A percentile compares a stretch with the other conserved stretches of the same genome.
These are phyloP conservation scores for Athene cunicularia DNA, from an alignment of 2,113 vertebrate species.

Conservation along the genomic window DNA sequence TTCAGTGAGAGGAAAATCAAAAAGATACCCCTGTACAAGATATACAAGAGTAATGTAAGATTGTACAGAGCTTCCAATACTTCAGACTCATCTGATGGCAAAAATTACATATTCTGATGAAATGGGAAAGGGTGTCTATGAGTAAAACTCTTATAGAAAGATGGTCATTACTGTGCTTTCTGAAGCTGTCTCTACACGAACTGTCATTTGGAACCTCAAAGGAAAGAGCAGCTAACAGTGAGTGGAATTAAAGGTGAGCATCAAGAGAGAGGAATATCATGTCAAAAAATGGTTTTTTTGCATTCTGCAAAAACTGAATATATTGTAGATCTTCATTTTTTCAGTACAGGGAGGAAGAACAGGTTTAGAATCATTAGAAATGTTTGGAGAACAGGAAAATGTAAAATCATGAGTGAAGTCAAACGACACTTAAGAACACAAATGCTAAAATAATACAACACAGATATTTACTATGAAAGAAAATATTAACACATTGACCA, in stretches of 20 bases:
- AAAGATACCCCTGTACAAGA: background rate
- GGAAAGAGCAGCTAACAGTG: background rate
- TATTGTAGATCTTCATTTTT: background rate
- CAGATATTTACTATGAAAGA: background rate
- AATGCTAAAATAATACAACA: background rate
- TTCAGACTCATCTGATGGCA: background rate
- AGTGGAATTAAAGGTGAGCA: background rate
- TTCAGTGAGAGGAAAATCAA: background rate
- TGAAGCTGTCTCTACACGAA: background rate
- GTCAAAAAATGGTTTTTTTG: background rate
- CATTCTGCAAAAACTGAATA: background rate
- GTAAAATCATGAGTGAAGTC: background rate
- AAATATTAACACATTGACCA: background rate
- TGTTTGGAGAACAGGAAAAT: background rate
- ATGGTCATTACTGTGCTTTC: background rate
- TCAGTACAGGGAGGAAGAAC: background rate
- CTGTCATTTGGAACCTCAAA: background rate
- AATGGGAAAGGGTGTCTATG: background rate
- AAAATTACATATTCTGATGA: background rate
- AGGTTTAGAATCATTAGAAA: background rate
- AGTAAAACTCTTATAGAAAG: background rate
- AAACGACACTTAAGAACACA: background rate
- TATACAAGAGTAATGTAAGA: background rate
- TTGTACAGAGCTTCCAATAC: background rate
- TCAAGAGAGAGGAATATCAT: background rate